Evolutionary conservation across 2,888 invertebrate genomes (phyloP), one percentile per base, ranked within the genome.

Genomic region (Clistopyga incitator): DNA sequence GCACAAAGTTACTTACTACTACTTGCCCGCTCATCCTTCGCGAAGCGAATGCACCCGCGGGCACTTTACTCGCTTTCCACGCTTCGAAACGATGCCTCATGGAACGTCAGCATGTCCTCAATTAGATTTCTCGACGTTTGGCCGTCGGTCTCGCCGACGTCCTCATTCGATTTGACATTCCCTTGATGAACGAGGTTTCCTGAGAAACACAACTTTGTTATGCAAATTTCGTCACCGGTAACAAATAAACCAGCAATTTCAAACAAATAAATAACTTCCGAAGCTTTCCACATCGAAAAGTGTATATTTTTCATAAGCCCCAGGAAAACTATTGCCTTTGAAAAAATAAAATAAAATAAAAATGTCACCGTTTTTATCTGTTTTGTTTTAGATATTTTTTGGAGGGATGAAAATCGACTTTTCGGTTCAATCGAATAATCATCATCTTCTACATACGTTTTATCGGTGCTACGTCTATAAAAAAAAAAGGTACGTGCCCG

Each of bases 121-220:
- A 81, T 81, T 77, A 72, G 52, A 54, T 20, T 29, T 29, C 20
- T 64, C 42, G 52, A 70, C 45, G 29, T 47, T 75, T 52, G 59
- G 45, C 38, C 38, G 34, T 23, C 34, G 54, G 70, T 42, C 11
- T 47, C 15, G 59, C 45, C 81, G 50, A 71, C 56, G 65, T 56
- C 47, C 23, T 77, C 6, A 81, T 71, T 77, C 38, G 76, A 81
- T 81, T 71, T 56, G 47, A 38, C 23, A 54, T 47, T 10, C 18
- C 50, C 72, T 25, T 56, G 71, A 65, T 47, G 65, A 59, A 54
- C 20, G 45, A 25, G 45, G n/a, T 23, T 45, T 34, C n/a, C 15
- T n/a, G 38, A 13, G 47, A 38, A 20, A 11, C 47, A 68, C 68
- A 68, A 68, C 52, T 61, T 80, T 74, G 59, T 74, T 42, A 45